Conservation (phyloP, 2,888 invertebrate species). For the Eurytoma californica region DNA sequence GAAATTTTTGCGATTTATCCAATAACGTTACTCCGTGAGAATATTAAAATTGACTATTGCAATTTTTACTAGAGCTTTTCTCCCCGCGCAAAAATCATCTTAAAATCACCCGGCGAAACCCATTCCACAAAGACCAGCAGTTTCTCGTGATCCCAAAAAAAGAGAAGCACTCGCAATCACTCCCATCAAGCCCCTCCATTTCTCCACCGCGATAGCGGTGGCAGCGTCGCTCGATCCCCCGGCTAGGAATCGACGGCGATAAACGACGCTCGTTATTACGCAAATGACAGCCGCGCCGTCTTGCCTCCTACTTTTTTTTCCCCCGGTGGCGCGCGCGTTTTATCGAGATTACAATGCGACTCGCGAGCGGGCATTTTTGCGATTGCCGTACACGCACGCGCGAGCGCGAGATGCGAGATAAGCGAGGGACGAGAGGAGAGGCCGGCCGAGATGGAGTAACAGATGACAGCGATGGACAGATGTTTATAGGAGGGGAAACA, state of each 20-base stretch:
- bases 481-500: conserved; percentile 41
- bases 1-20: too few relatives aligned
- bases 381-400: conserved; percentile 22
- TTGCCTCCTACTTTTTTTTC: conserved; percentile 13
- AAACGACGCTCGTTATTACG: conserved; percentile 54
- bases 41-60: too few relatives aligned
- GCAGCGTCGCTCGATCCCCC: not conserved
- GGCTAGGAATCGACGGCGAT: conserved; percentile 19
- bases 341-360: conserved; percentile 52
- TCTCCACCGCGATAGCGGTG: not conserved
- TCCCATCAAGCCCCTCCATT: not conserved
- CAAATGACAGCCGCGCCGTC: conserved; percentile 47
- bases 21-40: too few relatives aligned
- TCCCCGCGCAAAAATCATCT: too few relatives aligned
- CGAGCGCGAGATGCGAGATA: conserved; percentile 34
- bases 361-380: conserved; percentile 28
- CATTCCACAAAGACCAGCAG: not conserved
- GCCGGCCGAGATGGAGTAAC: conserved; percentile 47
- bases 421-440: conserved; percentile 9
- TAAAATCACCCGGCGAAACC: too few relatives aligned
- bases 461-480: conserved; percentile 47
- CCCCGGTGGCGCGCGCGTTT: conserved; percentile 23
- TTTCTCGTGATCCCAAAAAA: not conserved
- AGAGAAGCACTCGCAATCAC: conserved; percentile 14
- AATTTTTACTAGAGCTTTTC: too few relatives aligned